These are phyloP conservation scores for Patella depressa DNA, from an alignment of 2,888 invertebrate genomes.

Conservation along the genomic window DNA sequence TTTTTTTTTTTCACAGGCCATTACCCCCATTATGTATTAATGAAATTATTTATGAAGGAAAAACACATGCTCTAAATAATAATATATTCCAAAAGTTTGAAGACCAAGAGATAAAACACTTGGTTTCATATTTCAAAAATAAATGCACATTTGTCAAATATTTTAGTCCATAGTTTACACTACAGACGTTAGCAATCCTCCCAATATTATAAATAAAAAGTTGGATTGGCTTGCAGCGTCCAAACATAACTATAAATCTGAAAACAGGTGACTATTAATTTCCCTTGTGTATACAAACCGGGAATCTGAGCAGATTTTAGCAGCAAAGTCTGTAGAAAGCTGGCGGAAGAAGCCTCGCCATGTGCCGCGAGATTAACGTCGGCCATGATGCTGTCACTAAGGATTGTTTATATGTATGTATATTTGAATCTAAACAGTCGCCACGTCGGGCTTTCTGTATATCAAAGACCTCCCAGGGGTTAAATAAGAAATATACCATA, in stretches of 20 bases:
- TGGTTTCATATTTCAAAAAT: not conserved
- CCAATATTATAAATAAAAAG: slow-evolving; percentile 8
- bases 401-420: not conserved
- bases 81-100: not conserved
- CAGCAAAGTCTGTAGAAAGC: not conserved
- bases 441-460: not conserved
- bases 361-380: slow-evolving; percentile 1
- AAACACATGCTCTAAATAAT: too few species aligned
- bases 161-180: not conserved
- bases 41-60: too few species aligned
- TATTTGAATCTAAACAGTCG: not conserved
- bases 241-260: slow-evolving; percentile 8
- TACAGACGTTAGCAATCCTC: not conserved
- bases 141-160: slow-evolving; percentile 10
- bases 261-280: slow-evolving; percentile 11
- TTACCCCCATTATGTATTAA: too few species aligned
- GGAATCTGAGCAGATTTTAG: not conserved
- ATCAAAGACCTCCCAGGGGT: slow-evolving; percentile 1
- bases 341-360: slow-evolving; percentile 6
- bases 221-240: slow-evolving; percentile 6
- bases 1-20: too few species aligned
- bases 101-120: not conserved
- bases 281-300: slow-evolving; percentile 1
- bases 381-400: slow-evolving; percentile 6
- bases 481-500: not conserved